Evolutionary conservation across 1,140 invertebrate species (phyloP).

Genomic region (Heliconius congener): DNA sequence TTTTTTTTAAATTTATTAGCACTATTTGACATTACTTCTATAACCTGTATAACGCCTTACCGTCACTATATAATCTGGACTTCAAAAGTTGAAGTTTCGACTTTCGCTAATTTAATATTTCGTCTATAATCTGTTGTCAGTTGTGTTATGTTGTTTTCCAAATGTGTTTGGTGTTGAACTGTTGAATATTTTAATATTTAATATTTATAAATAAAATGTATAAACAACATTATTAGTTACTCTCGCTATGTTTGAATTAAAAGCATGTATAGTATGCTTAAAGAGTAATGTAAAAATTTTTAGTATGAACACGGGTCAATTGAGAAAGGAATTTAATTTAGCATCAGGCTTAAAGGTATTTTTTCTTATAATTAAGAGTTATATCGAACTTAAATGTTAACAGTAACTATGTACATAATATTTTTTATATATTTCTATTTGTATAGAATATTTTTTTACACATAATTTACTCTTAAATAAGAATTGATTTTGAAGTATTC

Average conservation of each 20-base stretch:
- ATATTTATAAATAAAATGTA: constrained; percentile 24
- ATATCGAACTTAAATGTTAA: neutral
- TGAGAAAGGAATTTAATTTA: constrained; percentile 59
- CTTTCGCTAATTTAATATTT: neutral
- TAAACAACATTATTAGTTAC: constrained; percentile 3
- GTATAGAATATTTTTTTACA: neutral
- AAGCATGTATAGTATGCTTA: constrained; percentile 65
- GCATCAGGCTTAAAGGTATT: constrained; percentile 65
- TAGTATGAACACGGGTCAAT: constrained; percentile 53
- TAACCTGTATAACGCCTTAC: neutral
- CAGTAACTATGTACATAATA: neutral
- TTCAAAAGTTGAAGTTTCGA: neutral
- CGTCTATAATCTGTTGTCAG: constrained; percentile 7
- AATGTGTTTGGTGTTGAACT: constrained; percentile 12
- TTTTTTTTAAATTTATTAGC: too few species aligned
- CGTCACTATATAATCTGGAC: neutral
- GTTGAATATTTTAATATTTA: constrained; percentile 13
- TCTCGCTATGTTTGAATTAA: constrained; percentile 58
- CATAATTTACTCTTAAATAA: neutral
- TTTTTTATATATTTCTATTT: neutral
- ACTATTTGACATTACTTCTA: neutral
- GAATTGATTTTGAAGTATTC: neutral
- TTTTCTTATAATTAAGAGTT: constrained; percentile 19
- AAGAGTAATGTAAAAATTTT: constrained; percentile 57
- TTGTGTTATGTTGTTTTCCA: constrained; percentile 12